Evolutionary conservation across 2,113 vertebrate genomes (phyloP), one percentile per base, ranked within the genome.

Genomic region (Phycodurus eques): DNA sequence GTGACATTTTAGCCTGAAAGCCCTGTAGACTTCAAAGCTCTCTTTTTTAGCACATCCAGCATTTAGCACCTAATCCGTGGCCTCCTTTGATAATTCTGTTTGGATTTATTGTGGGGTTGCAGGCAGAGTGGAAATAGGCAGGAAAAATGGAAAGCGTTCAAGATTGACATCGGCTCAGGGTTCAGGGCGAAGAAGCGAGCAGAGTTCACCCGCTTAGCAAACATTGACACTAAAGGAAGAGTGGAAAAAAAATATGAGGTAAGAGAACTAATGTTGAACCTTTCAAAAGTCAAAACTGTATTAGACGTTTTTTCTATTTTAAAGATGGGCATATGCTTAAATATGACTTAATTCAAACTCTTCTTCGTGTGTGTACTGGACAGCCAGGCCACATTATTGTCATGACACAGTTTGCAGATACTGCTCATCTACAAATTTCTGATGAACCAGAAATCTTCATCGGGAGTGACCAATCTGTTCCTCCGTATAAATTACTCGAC

Each of bases 1-100:
- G 87, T 88, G 85, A 90, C 85, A 90, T 80, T 77, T 89, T 68
- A 33, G 74, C 85, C 88, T 87, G 79, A 76, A 82, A 84, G 78
- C 81, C 75, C 78, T 46, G 76, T n/a, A 83, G 77, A 88, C 84
- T 85, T 89, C 84, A 90, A 90, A 90, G 85, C 72, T 62, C 78
- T 71, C 73, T 47, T 72, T 61, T 69, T 69, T 81, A 78, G 78
- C 79, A 78, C 74, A 88, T 71, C 75, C 71, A 81, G 79, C 84
- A 67, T 90, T 85, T 86, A 85, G 68, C 53, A 43, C 68, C 80
- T 89, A 90, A 90, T 89, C 86, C 78, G 67, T 72, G 49, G 66
- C 64, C 81, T 83, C 73, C 79, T 84, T 85, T 85, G 82, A 88
- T 87, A 85, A 88, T 83, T 75, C 79, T 70, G 85, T 87, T 85